Conservation (phyloP, 2,797 vertebrate species). For the Numenius phaeopus region DNA sequence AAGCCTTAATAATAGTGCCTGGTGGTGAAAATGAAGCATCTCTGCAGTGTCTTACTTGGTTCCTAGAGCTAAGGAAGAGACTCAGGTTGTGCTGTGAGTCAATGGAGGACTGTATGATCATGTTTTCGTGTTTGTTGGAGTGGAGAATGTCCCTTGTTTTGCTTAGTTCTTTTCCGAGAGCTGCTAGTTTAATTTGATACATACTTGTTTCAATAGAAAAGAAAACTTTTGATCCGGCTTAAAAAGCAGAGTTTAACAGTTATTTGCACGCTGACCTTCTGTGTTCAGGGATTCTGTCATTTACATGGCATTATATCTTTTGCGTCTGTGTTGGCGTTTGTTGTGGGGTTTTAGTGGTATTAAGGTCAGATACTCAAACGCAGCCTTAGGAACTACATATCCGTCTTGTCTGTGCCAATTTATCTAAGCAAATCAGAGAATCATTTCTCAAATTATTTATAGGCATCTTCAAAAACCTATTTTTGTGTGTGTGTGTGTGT, state of each 20-base stretch:
- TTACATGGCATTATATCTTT: background rate
- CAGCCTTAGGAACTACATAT: background rate
- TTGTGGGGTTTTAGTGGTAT: slow-evolving; percentile 1
- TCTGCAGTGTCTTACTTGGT: background rate
- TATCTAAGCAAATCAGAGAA: background rate
- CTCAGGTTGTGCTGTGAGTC: background rate
- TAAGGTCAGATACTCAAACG: slow-evolving; percentile 11
- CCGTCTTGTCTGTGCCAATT: background rate
- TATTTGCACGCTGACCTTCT: background rate
- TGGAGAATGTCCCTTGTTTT: background rate
- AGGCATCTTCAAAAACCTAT: background rate
- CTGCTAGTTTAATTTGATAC: background rate
- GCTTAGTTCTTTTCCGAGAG: background rate
- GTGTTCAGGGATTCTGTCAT: background rate
- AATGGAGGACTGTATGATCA: background rate
- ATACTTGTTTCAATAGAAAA: background rate
- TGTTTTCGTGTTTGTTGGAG: background rate
- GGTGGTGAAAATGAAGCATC: background rate
- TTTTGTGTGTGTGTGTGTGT: background rate
- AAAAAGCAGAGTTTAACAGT: background rate
- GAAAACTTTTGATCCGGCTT: background rate
- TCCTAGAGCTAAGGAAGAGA: background rate
- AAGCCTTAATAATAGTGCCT: background rate
- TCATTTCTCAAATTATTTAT: background rate
- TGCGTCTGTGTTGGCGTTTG: background rate